A percentile compares a stretch with the other conserved stretches of the same genome.
phyloP scores from a whole-genome alignment of 2,797 vertebrate genomes.

The Uromys caudimaculatus region DNA sequence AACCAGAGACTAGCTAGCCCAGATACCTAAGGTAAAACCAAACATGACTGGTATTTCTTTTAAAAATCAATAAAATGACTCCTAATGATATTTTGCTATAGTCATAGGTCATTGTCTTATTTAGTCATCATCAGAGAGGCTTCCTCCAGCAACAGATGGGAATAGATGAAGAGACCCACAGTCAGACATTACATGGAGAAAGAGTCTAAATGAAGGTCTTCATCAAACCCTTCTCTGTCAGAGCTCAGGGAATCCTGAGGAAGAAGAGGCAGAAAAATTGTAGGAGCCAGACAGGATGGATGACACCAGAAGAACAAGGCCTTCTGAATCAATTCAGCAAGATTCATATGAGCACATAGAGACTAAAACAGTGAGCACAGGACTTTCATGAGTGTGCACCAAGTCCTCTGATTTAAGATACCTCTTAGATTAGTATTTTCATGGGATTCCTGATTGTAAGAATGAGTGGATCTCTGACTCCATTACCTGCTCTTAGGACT shows the following conservation, averaged over 20 bases:
- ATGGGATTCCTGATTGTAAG: not conserved
- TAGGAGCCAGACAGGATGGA: not conserved
- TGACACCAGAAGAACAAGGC: not conserved
- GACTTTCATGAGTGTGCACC: not conserved
- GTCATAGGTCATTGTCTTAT: not conserved
- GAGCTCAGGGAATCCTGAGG: not conserved
- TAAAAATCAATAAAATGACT: not conserved
- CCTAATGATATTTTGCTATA: not conserved
- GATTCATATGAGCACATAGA: not conserved
- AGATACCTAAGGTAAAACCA: not conserved
- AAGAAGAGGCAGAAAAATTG: not conserved
- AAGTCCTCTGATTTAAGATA: not conserved
- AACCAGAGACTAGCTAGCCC: not conserved
- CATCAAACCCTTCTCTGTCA: not conserved
- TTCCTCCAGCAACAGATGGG: not conserved
- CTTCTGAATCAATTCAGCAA: not conserved
- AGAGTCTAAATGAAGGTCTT: not conserved
- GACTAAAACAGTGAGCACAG: not conserved
- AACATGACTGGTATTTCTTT: not conserved
- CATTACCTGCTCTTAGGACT: not conserved
- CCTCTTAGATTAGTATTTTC: not conserved
- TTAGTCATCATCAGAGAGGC: not conserved
- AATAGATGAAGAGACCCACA: not conserved
- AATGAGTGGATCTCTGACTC: not conserved
- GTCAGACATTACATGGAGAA: not conserved